Percentiles rank a stretch among this genome's conserved stretches.
These are phyloP conservation scores for Antechinus flavipes DNA, from an alignment of 2,113 vertebrate species.

Conservation along the genomic window DNA sequence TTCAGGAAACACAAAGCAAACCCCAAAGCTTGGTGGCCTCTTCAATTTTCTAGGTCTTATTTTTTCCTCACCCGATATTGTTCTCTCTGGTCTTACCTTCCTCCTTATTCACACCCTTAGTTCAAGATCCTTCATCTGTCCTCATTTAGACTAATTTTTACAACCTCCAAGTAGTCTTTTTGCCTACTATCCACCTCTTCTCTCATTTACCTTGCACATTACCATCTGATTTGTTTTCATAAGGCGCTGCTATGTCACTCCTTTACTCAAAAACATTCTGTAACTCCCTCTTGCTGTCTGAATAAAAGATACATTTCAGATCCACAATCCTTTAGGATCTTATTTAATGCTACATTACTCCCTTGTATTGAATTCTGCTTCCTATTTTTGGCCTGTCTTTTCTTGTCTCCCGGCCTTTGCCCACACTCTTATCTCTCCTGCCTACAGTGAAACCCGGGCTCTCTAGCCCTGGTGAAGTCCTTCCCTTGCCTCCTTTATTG, in stretches of 20 bases:
- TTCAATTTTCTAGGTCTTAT: background rate
- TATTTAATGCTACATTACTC: background rate
- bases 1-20: background rate
- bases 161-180: background rate
- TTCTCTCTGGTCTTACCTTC: background rate
- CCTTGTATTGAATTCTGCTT: background rate
- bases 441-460: background rate
- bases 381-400: background rate
- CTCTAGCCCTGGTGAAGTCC: background rate
- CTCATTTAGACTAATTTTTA: background rate
- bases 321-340: background rate
- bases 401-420: background rate
- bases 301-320: background rate
- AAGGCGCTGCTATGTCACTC: background rate
- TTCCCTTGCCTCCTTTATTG: background rate
- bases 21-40: background rate
- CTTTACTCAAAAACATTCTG: background rate
- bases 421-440: background rate
- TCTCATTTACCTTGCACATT: background rate
- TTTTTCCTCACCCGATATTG: background rate
- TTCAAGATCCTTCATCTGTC: background rate
- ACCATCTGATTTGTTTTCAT: background rate
- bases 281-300: background rate
- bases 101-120: background rate
- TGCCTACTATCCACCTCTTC: background rate